These are phyloP conservation scores for Ornithoptera alexandrae DNA, from an alignment of 2,888 invertebrate species.

Conservation along the genomic window DNA sequence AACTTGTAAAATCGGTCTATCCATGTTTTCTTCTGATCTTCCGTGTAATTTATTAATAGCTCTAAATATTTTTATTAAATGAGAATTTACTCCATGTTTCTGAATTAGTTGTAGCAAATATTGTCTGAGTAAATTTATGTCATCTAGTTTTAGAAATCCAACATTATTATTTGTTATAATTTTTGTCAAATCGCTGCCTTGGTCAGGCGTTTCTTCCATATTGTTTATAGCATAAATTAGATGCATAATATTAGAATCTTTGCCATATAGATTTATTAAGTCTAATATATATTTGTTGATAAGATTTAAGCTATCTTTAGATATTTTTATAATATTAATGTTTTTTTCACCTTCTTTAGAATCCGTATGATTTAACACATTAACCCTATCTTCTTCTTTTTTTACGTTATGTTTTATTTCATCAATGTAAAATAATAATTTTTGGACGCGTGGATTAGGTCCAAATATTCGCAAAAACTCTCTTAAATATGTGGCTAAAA, in stretches of 20 bases:
- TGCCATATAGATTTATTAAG: conserved; percentile 18
- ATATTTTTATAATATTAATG: conserved; percentile 1
- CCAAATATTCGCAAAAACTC: background rate
- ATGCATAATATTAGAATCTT: background rate
- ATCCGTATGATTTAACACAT: background rate
- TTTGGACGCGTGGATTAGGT: background rate
- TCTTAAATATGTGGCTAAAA: conserved; percentile 9
- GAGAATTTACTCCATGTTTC: background rate
- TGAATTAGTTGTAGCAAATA: conserved; percentile 12
- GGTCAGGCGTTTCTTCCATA: background rate
- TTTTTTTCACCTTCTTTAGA: background rate
- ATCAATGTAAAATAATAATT: conserved; percentile 5
- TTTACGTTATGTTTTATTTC: conserved; percentile 6
- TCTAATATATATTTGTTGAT: conserved; percentile 18
- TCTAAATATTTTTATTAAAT: conserved; percentile 6
- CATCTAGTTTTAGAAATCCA: conserved; percentile 1
- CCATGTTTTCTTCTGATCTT: background rate
- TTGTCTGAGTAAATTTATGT: conserved; percentile 5
- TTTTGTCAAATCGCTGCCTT: conserved; percentile 1
- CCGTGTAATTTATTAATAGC: conserved; percentile 1
- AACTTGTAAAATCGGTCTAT: background rate
- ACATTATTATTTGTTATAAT: background rate
- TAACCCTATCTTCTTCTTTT: background rate
- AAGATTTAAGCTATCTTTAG: conserved; percentile 3
- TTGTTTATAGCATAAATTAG: conserved; percentile 18